These are phyloP conservation scores for Bergia sp. DNA, from an alignment of 92 coral and sea anemone genomes.

Conservation along the genomic window DNA sequence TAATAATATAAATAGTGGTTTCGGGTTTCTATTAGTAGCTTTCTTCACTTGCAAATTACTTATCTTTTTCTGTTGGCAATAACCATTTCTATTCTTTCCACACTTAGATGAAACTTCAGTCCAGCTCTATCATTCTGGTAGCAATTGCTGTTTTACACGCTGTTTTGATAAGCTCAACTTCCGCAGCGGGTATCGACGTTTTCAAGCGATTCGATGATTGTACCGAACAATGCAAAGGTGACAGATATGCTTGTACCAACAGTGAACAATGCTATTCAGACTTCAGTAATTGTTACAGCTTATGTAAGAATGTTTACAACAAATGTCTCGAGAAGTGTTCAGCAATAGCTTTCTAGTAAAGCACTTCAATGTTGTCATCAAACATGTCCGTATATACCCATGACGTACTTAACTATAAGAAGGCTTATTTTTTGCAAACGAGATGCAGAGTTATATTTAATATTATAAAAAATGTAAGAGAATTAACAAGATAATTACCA, in stretches of 20 bases:
- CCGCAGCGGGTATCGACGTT: background rate
- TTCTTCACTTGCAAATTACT: no score
- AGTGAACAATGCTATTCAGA: background rate
- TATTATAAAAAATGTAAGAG: no score
- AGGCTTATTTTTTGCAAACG: no score
- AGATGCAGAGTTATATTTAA: no score
- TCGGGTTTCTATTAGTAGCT: no score
- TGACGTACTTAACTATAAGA: no score
- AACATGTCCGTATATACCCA: background rate
- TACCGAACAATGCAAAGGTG: background rate
- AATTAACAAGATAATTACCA: no score
- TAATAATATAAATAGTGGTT: no score
- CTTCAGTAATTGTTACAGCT: background rate
- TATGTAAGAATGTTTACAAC: background rate
- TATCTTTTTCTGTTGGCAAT: no score
- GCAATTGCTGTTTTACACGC: background rate
- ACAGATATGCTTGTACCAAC: background rate
- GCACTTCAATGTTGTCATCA: background rate
- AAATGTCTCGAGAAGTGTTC: background rate
- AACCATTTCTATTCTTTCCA: no score
- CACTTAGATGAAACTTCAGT: background rate
- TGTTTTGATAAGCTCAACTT: background rate
- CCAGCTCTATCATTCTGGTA: background rate
- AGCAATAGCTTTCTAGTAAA: background rate
- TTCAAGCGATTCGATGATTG: background rate